Base-by-base conservation (phyloP, 2,113 vertebrate species). In the Gobius niger region DNA sequence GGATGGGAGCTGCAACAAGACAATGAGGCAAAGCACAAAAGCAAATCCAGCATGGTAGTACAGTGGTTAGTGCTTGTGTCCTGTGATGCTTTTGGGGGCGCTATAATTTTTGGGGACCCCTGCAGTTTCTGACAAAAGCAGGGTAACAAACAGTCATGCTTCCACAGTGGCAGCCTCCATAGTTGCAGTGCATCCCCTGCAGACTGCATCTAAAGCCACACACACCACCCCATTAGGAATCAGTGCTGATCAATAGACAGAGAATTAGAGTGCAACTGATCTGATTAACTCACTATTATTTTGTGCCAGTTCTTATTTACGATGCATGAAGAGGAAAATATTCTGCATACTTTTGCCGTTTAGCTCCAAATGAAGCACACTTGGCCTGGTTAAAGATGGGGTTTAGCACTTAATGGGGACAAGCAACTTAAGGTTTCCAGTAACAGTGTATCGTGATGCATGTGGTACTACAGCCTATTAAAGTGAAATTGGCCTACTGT, bases 201-300 rank as follows among this genome's bases (percentile, higher is more conserved):
- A 24, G 68, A 63, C 24, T 34, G 24, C 54, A 57, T 63, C 61
- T 57, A 66, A 60, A 62, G 65, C 50, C 77, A 80, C 50, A 70
- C 56, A 73, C 73, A 73, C 70, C 50, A 90, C 94, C 94, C 93
- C 94, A 96, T 96, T 97, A 96, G 94, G 92, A 95, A 95, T 95
- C 92, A 87, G 90, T 19, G 66, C 75, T 79, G 91, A 97, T 98
- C 96, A 92, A 98, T 98, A 96, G 63, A 89, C 92, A 96, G 93
- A 96, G 95, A 97, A 96, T 97, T 95, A 97, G 94, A 96, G 94
- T 95, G 94, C 91, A 91, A 83, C 94, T 97, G 95, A 98, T 97
- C 95, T 95, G 94, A 96, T 97, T 97, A 97, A 96, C 95, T 97
- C 95, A 94, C 93, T 92, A 95, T 97, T 96, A 96, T 96, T 96